phyloP scores from a whole-genome alignment of 2,113 vertebrate species.

The Callorhinus ursinus region DNA sequence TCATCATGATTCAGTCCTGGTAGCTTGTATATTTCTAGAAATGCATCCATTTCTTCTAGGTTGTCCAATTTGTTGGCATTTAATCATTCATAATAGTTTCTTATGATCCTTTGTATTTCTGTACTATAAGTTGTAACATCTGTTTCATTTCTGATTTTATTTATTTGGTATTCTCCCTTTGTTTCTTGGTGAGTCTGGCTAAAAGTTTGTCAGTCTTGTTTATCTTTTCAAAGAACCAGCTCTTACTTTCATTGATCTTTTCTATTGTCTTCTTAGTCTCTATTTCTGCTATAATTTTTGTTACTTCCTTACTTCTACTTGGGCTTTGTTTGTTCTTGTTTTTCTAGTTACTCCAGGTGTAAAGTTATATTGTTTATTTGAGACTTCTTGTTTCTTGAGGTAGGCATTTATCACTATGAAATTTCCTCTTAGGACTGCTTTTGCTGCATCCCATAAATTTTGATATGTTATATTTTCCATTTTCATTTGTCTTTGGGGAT shows the following conservation, averaged over 20 bases:
- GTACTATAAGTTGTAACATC: not conserved
- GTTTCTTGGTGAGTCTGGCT: not conserved
- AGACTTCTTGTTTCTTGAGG: not conserved
- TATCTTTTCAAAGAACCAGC: not conserved
- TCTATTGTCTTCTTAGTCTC: not conserved
- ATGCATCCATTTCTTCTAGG: not conserved
- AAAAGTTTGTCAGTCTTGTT: not conserved
- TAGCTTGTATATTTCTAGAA: not conserved
- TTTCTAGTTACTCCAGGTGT: not conserved
- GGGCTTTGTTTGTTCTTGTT: not conserved
- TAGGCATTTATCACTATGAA: not conserved
- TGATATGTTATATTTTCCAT: not conserved
- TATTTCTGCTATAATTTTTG: not conserved
- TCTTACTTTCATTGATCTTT: not conserved
- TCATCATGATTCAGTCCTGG: not conserved
- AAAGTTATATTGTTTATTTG: not conserved
- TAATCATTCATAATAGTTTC: not conserved
- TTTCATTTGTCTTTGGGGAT: not conserved
- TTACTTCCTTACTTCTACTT: not conserved
- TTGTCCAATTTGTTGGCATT: not conserved
- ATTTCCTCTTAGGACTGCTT: not conserved
- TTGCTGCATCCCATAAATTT: not conserved
- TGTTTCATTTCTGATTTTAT: not conserved
- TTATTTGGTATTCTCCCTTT: not conserved
- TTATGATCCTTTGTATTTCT: not conserved